These are phyloP conservation scores for Labia minor DNA, from an alignment of 2,888 invertebrate genomes.

Conservation along the genomic window DNA sequence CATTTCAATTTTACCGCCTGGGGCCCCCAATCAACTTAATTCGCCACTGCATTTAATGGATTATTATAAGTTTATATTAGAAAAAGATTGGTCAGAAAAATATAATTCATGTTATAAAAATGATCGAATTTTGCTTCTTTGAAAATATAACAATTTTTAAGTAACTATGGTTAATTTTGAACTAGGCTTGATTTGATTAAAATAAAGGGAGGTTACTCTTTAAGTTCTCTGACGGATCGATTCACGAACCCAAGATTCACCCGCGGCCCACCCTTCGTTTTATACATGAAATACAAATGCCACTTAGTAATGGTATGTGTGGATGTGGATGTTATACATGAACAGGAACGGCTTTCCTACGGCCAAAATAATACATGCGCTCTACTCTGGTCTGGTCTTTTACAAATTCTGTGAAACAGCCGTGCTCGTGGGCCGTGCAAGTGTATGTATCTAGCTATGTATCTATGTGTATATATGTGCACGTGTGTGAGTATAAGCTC, in stretches of 20 bases:
- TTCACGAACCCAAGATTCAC: neutral
- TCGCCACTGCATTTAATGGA: too few relatives aligned
- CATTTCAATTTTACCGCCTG: too few relatives aligned
- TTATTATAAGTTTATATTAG: too few relatives aligned
- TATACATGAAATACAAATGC: constrained; percentile 8
- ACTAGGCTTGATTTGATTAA: neutral
- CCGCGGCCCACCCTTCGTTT: neutral
- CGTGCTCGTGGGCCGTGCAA: constrained; percentile 4
- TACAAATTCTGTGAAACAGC: constrained; percentile 13
- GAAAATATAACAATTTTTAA: too few relatives aligned
- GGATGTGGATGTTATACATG: neutral
- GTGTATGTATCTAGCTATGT: neutral
- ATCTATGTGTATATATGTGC: neutral
- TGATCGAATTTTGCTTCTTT: too few relatives aligned
- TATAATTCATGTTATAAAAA: too few relatives aligned
- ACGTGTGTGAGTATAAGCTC: neutral
- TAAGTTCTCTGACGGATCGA: constrained; percentile 1
- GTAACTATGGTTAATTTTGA: too few relatives aligned
- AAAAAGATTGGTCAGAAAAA: too few relatives aligned
- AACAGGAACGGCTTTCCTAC: constrained; percentile 9
- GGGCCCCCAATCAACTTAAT: too few relatives aligned
- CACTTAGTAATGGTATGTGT: constrained; percentile 13
- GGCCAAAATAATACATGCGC: constrained; percentile 13
- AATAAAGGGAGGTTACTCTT: constrained; percentile 2
- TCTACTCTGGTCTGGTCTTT: constrained; percentile 7